Base-by-base conservation (phyloP, 37 sponge, comb jelly and placozoan species). In the Amphimedon queenslandica region DNA sequence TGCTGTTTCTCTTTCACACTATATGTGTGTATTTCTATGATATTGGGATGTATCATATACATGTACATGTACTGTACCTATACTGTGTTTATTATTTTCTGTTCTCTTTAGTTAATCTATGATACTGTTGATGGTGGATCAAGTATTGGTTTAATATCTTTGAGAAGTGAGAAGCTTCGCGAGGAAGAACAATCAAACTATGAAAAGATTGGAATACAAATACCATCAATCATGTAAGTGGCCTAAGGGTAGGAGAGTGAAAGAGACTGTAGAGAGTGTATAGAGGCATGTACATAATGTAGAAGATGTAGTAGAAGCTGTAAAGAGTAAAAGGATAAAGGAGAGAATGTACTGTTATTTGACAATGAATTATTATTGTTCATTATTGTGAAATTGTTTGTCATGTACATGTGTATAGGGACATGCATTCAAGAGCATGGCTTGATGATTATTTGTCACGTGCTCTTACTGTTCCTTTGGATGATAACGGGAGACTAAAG, bases 381-480 rank as follows among this genome's bases (percentile, higher is more conserved):
- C n/a, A n/a, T n/a, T n/a, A n/a, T 47, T 47, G 53, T 47, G 13
- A 47, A 47, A 18, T 18, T 16, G 27, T 6, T 21, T 11, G 5
- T 58, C 74, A 57, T 28, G 6, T 30, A n/a, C 28, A 57, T 40
- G 25, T 63, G 4, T 67, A 21, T 29, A 87, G 87, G 36, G 74
- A 92, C 1, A 76, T 92, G 23, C 71, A 72, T 8, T 58, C 80
- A 6, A 61, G 93, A 35, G 84, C 82, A 6, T 39, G 30, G 24
- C 78, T 92, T 33, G 93, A 92, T 53, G 53, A 40, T 0, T 83
- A 81, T 56, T 78, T 92, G 32, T 87, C 93, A 24, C 63, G 81
- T 24, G 93, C 93, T 63, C 80, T 92, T 38, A 74, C 67, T 31
- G 73, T 84, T 55, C 65, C 72, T 16, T 38, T 83, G 71, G 57